These are phyloP conservation scores for Microtus ochrogaster DNA, from an alignment of 2,113 vertebrate genomes.

Conservation along the genomic window DNA sequence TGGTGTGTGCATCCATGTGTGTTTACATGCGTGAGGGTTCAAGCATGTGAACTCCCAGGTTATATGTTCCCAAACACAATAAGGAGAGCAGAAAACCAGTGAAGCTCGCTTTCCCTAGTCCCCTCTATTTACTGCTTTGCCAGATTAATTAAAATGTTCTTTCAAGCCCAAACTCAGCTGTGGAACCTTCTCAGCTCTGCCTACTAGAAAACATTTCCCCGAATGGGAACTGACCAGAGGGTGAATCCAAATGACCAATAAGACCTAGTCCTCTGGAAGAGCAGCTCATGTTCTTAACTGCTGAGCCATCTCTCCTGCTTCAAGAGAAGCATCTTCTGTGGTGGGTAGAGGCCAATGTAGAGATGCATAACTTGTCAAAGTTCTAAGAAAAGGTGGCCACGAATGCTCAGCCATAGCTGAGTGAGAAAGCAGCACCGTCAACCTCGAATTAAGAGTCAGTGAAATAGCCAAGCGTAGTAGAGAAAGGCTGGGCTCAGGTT, in stretches of 20 bases:
- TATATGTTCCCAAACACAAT: background rate
- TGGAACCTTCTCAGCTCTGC: background rate
- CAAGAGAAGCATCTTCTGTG: background rate
- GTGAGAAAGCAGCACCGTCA: background rate
- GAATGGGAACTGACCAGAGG: background rate
- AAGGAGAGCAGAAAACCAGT: background rate
- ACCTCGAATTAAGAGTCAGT: background rate
- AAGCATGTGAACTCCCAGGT: background rate
- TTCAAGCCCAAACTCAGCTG: background rate
- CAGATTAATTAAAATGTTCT: background rate
- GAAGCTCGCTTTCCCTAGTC: background rate
- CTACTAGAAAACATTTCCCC: background rate
- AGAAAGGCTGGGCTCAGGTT: background rate
- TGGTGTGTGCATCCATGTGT: background rate
- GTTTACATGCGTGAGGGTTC: background rate
- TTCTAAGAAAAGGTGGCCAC: background rate
- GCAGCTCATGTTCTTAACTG: background rate
- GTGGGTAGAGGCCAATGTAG: background rate
- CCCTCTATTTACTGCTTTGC: background rate
- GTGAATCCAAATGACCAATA: background rate
- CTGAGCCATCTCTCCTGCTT: background rate
- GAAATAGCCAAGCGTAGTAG: background rate
- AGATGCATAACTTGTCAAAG: background rate
- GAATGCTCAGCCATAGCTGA: too few species aligned
- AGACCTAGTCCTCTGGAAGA: background rate